phyloP scores from a whole-genome alignment of 1,140 invertebrate species.

The Tetragnatha versicolor region DNA sequence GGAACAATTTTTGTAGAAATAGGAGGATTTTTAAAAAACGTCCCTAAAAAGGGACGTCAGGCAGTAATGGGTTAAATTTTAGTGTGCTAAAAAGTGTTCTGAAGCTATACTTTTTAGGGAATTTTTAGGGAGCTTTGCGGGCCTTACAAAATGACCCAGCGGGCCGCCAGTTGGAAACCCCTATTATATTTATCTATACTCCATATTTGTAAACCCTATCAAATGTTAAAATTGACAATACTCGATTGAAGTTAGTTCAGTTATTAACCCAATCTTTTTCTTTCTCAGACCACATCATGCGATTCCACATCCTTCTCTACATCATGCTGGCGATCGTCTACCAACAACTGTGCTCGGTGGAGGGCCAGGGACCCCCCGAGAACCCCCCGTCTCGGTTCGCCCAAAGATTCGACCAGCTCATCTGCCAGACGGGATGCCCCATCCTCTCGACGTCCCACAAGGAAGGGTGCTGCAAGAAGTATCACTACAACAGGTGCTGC shows the following conservation, averaged over 20 bases:
- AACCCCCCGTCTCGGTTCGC: not conserved
- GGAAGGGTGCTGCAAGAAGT: constrained; percentile 44
- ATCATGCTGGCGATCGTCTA: not conserved
- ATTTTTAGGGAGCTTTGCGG: no score
- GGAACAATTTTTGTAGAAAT: no score
- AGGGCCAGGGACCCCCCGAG: not conserved
- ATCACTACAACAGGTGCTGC: constrained; percentile 44
- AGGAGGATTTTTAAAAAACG: no score
- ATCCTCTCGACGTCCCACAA: constrained; percentile 19
- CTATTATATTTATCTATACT: no score
- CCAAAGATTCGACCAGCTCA: constrained; percentile 23
- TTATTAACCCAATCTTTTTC: not conserved
- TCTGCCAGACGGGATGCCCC: constrained; percentile 36
- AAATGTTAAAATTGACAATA: no score
- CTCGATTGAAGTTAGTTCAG: not conserved
- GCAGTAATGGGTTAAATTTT: no score
- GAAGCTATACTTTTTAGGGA: no score
- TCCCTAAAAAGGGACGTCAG: no score
- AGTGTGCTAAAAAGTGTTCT: no score
- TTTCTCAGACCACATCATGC: not conserved
- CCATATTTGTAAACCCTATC: no score
- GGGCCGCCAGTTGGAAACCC: no score
- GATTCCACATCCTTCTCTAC: not conserved
- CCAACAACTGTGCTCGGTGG: not conserved
- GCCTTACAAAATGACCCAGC: no score